Percentiles rank a stretch among this genome's conserved stretches.
These are phyloP conservation scores for Basileuterus tristriatus DNA, from an alignment of 2,797 vertebrate genomes.

Conservation along the genomic window DNA sequence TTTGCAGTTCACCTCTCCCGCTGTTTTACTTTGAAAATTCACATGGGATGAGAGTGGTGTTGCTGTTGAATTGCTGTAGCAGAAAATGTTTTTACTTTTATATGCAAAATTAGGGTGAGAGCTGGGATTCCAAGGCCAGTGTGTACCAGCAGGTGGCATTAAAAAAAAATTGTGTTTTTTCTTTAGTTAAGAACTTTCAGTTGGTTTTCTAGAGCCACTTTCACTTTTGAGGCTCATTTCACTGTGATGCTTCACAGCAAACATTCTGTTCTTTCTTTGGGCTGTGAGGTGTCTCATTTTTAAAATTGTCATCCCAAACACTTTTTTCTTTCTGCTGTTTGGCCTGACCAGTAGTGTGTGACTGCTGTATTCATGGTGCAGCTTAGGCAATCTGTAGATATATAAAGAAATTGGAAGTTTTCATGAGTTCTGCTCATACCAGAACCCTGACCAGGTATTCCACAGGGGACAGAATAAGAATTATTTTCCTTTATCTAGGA, in stretches of 20 bases:
- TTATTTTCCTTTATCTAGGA: background rate
- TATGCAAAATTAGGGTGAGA: background rate
- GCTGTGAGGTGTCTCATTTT: background rate
- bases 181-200: background rate
- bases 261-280: background rate
- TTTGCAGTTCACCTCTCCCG: accelerated
- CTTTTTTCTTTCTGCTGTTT: background rate
- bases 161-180: no score
- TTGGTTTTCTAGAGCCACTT: background rate
- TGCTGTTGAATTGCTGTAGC: background rate
- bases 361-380: accelerated
- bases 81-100: background rate
- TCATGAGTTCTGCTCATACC: background rate
- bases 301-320: background rate
- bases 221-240: accelerated
- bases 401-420: background rate
- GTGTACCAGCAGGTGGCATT: background rate
- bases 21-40: background rate
- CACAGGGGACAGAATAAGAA: background rate
- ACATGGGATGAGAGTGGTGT: accelerated
- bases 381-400: background rate
- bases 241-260: background rate
- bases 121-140: background rate
- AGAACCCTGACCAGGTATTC: background rate
- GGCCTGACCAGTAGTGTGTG: background rate